A percentile compares a stretch with the other conserved stretches of the same genome.
Conservation (phyloP, 2,113 vertebrate genomes). For the Megaceryle maxima region DNA sequence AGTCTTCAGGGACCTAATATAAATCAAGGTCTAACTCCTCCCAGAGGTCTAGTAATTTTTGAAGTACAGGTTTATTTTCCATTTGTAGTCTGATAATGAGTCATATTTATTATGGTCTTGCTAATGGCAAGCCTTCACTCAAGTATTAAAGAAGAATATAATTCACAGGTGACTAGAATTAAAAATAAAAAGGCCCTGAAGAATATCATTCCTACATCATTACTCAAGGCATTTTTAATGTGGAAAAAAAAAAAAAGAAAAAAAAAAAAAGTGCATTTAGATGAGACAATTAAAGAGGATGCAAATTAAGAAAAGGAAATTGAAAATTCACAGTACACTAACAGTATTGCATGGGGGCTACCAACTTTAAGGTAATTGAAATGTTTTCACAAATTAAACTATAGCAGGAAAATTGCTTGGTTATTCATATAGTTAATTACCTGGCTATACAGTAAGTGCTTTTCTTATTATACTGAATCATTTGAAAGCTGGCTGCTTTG, state of each 20-base stretch:
- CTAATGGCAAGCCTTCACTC: neutral
- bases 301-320: constrained; percentile 41
- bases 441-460: neutral
- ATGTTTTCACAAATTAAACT: constrained; percentile 1
- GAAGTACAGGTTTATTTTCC: constrained; percentile 15
- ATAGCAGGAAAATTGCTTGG: neutral
- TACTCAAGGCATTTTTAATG: constrained; percentile 29
- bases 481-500: neutral
- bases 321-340: neutral
- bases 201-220: neutral
- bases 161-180: constrained; percentile 22
- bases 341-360: neutral
- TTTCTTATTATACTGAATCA: neutral
- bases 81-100: constrained; percentile 16
- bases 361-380: constrained; percentile 15
- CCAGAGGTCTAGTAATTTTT: neutral
- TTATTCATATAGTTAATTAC: constrained; percentile 37
- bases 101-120: constrained; percentile 20
- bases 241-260: neutral
- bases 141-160: neutral
- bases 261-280: constrained; percentile 23
- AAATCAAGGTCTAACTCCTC: constrained; percentile 13
- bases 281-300: constrained; percentile 33
- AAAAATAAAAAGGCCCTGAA: neutral
- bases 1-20: neutral